Base-by-base conservation (phyloP, 2,113 vertebrate species). In the Spea multiplicata region DNA sequence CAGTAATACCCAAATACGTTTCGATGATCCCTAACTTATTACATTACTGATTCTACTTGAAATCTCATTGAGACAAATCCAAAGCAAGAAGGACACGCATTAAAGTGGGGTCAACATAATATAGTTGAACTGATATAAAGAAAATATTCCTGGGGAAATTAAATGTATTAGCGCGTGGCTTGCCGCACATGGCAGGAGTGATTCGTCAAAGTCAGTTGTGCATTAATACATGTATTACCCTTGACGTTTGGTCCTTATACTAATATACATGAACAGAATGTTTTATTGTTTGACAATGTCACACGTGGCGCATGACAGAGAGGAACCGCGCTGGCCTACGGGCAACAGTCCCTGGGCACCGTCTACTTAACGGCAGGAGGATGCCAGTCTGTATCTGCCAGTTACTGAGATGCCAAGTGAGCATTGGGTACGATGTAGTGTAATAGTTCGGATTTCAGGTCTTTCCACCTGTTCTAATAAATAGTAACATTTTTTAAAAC, bases 11-110 rank as follows among this genome's bases (percentile, higher is more conserved):
- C 44, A 61, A n/a, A 17, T 17, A 52, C 55, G 64, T 66, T 30
- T 14, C 52, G 49, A 4, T 80, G 71, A 80, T 73, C 77, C 77
- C 9, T n/a, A 52, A 80, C 53, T 73, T 4, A 61, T 66, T 49
- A 64, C 46, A 66, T 57, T 73, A 7, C 16, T 3, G 62, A 16
- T 47, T 66, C 61, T 16, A 13, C 45, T 73, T 44, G 55, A 17
- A 44, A 50, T 44, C 48, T 57, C 44, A 12, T 17, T 5, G 13
- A 55, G 47, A 47, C 69, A 71, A 44, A 7, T 66, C 49, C 59
- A 65, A 65, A 65, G 57, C 62, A 44, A n/a, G 64, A 62, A 71
- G n/a, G 69, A 7, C 55, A 65, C 49, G 59, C 4, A 16, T 5
- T 48, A 12, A 66, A 30, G 66, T 49, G 44, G 48, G 52, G 45